Evolutionary conservation across 2,888 invertebrate genomes (phyloP), one percentile per base, ranked within the genome.

Genomic region (Itoplectis maculator): DNA sequence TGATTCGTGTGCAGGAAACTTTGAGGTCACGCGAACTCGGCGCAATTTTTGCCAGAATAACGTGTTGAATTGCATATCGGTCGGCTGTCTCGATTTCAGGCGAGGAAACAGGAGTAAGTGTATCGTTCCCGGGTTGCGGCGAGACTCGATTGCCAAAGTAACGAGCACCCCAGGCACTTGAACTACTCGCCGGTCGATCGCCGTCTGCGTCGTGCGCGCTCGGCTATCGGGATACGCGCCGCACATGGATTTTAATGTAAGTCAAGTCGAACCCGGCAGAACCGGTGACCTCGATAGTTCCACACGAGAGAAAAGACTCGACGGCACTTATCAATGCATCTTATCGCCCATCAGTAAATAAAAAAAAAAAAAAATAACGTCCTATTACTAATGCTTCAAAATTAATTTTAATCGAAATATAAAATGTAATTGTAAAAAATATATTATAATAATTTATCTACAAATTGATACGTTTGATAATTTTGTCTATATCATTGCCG

Each of bases 111-210:
- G 49, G 40, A 68, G 37, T 69, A 40, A 68, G 37, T 69, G 20
- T 49, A 73, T 61, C 42, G 18, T 45, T 51, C 37, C 29, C 11
- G 59, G 11, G 59, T 49, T n/a, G n/a, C n/a, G n/a, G n/a, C n/a
- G 74, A 37, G 74, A 63, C 51, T 74, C 69, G 63, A 80, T 80
- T 70, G 51, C 74, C 63, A 11, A 63, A 75, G 74, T 56, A 66
- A 72, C 47, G 47, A 66, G 72, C 51, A 49, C 66, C 49, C 45
- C 15, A 40, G 23, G 29, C 11, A 47, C 35, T 35, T 20, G n/a
- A 35, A 66, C 69, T 23, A 42, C 49, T 9, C n/a, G n/a, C n/a
- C n/a, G n/a, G 15, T 45, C 77, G 29, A 69, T 47, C 45, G n/a
- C n/a, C 13, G 45, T 45, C 3, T 29, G 29, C n/a, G 37, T 42